Evolutionary conservation across 2,113 vertebrate genomes (phyloP), one percentile per base, ranked within the genome.

Genomic region (Marmota flaviventris): DNA sequence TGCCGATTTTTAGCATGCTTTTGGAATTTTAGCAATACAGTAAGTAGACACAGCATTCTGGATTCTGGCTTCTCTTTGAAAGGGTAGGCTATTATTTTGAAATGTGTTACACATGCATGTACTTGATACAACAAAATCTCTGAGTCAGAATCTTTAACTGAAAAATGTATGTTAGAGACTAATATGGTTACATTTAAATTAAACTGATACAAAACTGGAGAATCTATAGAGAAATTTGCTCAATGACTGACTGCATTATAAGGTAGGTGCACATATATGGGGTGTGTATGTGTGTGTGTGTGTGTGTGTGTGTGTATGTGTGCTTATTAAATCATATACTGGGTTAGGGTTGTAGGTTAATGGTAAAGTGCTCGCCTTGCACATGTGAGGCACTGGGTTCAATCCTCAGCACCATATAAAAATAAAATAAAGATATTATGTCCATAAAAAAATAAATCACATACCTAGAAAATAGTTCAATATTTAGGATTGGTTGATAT

Each of bases 1-100:
- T 76, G 82, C 37, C 67, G 14, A 69, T 97, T 97, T 97, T 97
- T 95, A 95, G 56, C 53, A 94, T 85, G 58, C 13, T 89, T 81
- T 92, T 94, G 96, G 25, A 94, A 95, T 65, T 97, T 86, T 77
- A 90, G 51, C 29, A 96, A 65, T 81, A 27, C 58, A 96, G 22
- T 70, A 82, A 96, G 25, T 70, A 82, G 96, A 89, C 78, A 92
- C 2, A 94, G 53, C 22, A 65, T 93, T 97, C 87, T 90, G 20
- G 58, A 96, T 27, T 96, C 93, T 85, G 75, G 6, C 87, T 61
- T 82, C 4, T 93, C 95, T 79, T 94, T 97, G 94, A 58, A 87
- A 97, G 25, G 5, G 1, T 56, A 79, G 77, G 90, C 61, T 97
- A 8, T 92, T 91, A 22, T 65, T 96, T 92, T 92, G 39, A 93